Evolutionary conservation across 2,113 vertebrate species (phyloP).

Genomic region (Tetrax tetrax): DNA sequence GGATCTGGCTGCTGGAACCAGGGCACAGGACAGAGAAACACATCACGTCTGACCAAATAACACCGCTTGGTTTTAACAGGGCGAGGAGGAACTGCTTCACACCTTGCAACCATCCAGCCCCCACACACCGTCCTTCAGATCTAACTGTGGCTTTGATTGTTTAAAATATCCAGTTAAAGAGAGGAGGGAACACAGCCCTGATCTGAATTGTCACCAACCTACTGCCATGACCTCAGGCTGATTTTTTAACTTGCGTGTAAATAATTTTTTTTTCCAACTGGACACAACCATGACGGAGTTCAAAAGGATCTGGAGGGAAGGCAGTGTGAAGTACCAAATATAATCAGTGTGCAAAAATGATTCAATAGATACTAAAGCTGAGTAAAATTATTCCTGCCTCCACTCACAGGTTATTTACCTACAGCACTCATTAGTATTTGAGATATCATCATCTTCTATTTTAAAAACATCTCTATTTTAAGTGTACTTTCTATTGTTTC

Average conservation of each 20-base stretch:
- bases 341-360: neutral
- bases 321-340: neutral
- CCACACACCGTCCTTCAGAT: neutral
- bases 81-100: neutral
- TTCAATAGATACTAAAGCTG: neutral
- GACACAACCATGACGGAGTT: neutral
- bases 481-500: neutral
- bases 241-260: neutral
- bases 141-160: neutral
- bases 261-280: neutral
- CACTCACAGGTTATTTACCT: neutral
- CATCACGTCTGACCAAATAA: fast-evolving
- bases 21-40: neutral
- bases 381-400: neutral
- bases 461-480: neutral
- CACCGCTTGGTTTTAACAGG: no score
- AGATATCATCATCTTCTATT: neutral
- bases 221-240: neutral
- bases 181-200: neutral
- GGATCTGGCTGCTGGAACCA: neutral
- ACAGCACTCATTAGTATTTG: neutral
- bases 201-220: neutral
- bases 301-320: neutral
- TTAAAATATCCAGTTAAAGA: neutral
- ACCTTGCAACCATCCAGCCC: neutral